These are phyloP conservation scores for Myodes glareolus DNA, from an alignment of 2,113 vertebrate species.

Conservation along the genomic window DNA sequence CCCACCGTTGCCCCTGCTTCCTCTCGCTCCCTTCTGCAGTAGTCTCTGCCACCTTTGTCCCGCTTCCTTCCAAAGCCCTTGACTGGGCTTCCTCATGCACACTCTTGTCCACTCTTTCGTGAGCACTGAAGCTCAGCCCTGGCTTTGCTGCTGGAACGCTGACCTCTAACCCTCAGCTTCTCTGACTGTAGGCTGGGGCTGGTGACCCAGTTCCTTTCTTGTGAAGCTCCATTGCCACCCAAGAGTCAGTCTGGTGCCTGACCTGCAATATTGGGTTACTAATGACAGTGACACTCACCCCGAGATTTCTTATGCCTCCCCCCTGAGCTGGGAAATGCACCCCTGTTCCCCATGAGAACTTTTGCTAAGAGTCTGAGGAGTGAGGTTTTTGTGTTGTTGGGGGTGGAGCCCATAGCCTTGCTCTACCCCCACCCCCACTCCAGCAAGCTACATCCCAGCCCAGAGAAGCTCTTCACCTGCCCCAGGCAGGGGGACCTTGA, in stretches of 20 bases:
- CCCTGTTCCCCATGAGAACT: neutral
- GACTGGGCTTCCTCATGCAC: neutral
- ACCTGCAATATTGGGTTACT: neutral
- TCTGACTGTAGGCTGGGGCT: too few relatives aligned
- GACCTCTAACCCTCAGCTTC: neutral
- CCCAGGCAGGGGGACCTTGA: neutral
- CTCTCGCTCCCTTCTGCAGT: too few relatives aligned
- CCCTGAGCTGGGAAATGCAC: accelerated
- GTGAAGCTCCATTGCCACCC: accelerated
- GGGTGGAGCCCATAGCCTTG: too few relatives aligned
- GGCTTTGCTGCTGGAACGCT: neutral
- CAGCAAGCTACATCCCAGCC: neutral
- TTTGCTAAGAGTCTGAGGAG: neutral
- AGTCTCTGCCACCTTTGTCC: neutral
- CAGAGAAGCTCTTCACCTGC: neutral
- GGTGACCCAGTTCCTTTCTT: neutral
- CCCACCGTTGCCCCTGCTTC: accelerated
- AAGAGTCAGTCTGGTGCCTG: neutral
- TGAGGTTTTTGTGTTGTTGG: neutral
- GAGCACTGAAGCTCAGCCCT: neutral
- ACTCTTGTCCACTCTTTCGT: accelerated
- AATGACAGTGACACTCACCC: neutral
- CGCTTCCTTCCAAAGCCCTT: neutral
- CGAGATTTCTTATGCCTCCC: accelerated
- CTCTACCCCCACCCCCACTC: neutral